phyloP scores from a whole-genome alignment of 2,113 vertebrate genomes.

The Acrocephalus kingi region DNA sequence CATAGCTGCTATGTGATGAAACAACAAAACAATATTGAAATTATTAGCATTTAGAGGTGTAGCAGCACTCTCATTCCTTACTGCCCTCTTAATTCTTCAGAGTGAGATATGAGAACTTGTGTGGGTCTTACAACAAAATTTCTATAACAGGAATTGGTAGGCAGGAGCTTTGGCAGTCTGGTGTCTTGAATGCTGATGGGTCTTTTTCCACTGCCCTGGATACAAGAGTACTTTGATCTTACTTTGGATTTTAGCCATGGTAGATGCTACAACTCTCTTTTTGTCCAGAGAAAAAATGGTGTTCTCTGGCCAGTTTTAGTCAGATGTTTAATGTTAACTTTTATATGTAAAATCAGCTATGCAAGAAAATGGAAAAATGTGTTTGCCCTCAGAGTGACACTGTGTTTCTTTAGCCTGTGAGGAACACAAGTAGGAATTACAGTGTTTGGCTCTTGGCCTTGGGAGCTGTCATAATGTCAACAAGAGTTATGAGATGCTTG shows the following conservation, averaged over 20 bases:
- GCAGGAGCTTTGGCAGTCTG: neutral
- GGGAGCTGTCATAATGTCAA: neutral
- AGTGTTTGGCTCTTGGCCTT: neutral
- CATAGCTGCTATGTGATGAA: neutral
- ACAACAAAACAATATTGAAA: neutral
- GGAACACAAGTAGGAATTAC: neutral
- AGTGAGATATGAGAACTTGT: neutral
- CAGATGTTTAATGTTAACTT: neutral
- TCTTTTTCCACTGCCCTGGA: neutral
- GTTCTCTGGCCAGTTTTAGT: neutral
- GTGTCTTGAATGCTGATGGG: neutral
- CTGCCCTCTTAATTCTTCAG: neutral
- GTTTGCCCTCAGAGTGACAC: neutral
- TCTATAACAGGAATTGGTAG: neutral
- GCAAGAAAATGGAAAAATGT: neutral
- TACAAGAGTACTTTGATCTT: neutral
- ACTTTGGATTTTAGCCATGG: neutral
- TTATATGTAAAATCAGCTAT: neutral
- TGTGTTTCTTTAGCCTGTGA: neutral
- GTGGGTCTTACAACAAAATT: neutral
- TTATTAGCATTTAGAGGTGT: neutral
- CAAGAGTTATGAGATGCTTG: constrained; percentile 2
- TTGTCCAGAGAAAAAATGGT: neutral
- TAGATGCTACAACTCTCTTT: neutral
- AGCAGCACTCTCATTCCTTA: neutral